Evolutionary conservation across 2,113 vertebrate species (phyloP), one percentile per base, ranked within the genome.

Genomic region (Electrona antarctica): DNA sequence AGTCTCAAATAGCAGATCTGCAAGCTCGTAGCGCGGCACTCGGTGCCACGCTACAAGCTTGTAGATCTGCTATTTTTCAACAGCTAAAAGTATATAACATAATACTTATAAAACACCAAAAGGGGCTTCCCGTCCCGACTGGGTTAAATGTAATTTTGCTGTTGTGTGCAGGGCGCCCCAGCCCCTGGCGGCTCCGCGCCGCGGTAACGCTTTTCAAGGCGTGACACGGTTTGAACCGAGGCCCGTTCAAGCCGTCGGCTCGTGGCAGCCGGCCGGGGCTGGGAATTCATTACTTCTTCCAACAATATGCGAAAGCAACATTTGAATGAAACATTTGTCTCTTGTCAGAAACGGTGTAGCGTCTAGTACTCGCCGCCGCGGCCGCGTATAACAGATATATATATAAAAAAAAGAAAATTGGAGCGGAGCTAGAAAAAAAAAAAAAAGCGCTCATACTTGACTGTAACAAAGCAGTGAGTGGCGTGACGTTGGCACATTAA

Each of bases 281-380:
- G 87, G 87, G 91, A 96, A 97, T 97, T 98, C 97, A 98, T 98
- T 96, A 98, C 94, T 85, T 92, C 93, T 95, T 94, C 91, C 95
- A 89, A 89, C 93, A 95, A 97, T 97, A 97, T 97, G 95, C 94
- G 94, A 96, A 97, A 95, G 96, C 92, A 95, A 94, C 94, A 96
- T 98, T 96, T 96, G 95, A 98, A 98, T 97, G 96, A 98, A 97
- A 96, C 97, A 97, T 98, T 96, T 97, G 95, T 98, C 97, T 98
- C 91, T 89, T 98, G 96, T 97, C 97, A 97, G 93, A 95, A 94
- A 94, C 21, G 21, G 1, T 21, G 21, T 88, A 95, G 92, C 87
- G 89, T 96, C 95, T 95, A 84, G n/a, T n/a, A n/a, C 85, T 89
- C 83, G 74, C 81, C 86, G 86, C n/a, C n/a, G n/a, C n/a, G n/a